Evolutionary conservation across 92 coral and sea anemone genomes (phyloP), one percentile per base, ranked within the genome.

Genomic region (Meandrina meandrites): DNA sequence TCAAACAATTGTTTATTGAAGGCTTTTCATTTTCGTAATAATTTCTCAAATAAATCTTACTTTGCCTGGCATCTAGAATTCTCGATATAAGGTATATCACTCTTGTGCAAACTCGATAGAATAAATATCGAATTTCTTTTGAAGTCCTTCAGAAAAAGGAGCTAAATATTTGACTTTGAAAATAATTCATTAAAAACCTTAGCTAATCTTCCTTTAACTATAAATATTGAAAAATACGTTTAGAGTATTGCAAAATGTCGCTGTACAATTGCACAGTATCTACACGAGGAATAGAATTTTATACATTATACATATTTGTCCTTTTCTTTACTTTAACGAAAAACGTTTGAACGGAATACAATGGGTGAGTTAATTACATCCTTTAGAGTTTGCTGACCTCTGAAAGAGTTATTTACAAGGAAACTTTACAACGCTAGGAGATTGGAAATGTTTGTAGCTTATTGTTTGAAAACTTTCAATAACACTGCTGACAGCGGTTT

Each of bases 211-310:
- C 92, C 84, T 88, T 81, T 88, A 85, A 74, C 93, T 94, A 93
- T 94, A 94, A 94, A 94, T 94, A 94, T 92, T 90, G 95, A 94
- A 94, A 94, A 91, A 94, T 90, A 94, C 89, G 93, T 89, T 89
- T 88, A 92, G 89, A 37, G 81, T 87, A 80, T 89, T 91, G 91
- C 83, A 86, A 92, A 90, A 93, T 93, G 80, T 78, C 84, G 89
- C 87, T 89, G 92, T 93, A 89, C 90, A 88, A 82, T 24, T 83
- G 79, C 88, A 88, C 88, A 84, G 88, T 90, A 80, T 92, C 93
- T 92, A 90, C 93, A 92, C 53, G 47, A 56, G 87, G 1, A n/a
- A 64, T 77, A 66, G 76, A 62, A 45, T 77, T n/a, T 76, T 85
- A 85, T 70, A 85, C 88, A 17, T 45, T 85, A 75, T 85, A 66